These are phyloP conservation scores for Parnassius apollo DNA, from an alignment of 2,888 invertebrate genomes.

Conservation along the genomic window DNA sequence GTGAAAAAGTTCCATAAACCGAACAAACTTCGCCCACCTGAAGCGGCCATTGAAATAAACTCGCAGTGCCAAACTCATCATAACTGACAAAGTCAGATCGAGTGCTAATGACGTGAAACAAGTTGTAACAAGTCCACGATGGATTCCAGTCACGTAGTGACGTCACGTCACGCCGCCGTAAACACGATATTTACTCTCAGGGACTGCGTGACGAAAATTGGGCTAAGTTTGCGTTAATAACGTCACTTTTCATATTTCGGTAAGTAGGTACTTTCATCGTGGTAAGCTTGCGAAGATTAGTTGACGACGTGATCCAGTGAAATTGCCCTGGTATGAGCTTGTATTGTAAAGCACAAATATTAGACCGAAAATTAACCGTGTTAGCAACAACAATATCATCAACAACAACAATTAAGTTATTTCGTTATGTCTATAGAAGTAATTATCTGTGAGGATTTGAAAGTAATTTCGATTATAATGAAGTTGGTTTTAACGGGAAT, in stretches of 20 bases:
- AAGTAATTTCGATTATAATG: too few relatives aligned
- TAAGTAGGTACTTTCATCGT: conserved; percentile 3
- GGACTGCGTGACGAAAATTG: conserved; percentile 29
- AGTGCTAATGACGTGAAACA: conserved; percentile 39
- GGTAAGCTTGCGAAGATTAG: conserved; percentile 8
- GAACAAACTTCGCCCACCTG: conserved; percentile 4
- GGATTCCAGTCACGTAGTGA: conserved; percentile 25
- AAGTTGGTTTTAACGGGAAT: too few relatives aligned
- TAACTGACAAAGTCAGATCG: conserved; percentile 28
- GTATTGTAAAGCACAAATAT: too few relatives aligned
- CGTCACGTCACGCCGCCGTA: conserved; percentile 40
- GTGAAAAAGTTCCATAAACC: not conserved
- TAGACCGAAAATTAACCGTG: too few relatives aligned
- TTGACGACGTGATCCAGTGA: conserved; percentile 9
- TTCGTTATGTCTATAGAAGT: too few relatives aligned
- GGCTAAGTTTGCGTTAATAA: conserved; percentile 27
- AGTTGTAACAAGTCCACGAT: conserved; percentile 22
- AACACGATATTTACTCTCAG: conserved; percentile 31
- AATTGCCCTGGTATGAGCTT: not conserved
- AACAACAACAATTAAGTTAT: too few relatives aligned
- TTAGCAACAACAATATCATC: too few relatives aligned
- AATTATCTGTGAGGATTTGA: too few relatives aligned
- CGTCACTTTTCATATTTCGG: conserved; percentile 21
- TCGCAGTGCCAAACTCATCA: conserved; percentile 5
- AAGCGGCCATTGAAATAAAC: conserved; percentile 13